Percentiles rank a stretch among this genome's conserved stretches.
phyloP scores from a whole-genome alignment of 2,888 invertebrate species.

The Andricus quercusramuli region DNA sequence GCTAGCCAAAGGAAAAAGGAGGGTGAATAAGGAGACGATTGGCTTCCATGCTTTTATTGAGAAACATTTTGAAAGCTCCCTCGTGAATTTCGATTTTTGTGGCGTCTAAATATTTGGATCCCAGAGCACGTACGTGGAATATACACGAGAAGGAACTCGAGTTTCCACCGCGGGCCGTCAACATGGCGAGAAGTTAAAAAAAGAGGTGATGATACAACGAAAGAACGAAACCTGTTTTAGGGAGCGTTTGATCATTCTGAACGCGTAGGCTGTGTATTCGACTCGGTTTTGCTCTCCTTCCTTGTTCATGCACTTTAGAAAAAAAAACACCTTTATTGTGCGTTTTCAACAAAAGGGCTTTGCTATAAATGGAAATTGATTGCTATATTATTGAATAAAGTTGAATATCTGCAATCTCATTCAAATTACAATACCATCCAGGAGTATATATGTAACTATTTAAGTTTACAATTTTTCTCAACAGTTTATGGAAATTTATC shows the following conservation, averaged over 20 bases:
- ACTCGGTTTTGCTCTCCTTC: slow-evolving; percentile 13
- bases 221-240: slow-evolving; percentile 35
- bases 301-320: slow-evolving; percentile 1
- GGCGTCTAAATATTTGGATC: slow-evolving; percentile 33
- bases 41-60: slow-evolving; percentile 13
- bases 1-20: background rate
- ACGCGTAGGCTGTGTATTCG: slow-evolving; percentile 18
- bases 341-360: background rate
- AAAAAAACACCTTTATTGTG: background rate
- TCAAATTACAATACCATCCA: too few species aligned
- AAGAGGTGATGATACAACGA: slow-evolving; percentile 31
- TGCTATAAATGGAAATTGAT: background rate
- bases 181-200: slow-evolving; percentile 38
- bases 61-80: slow-evolving; percentile 13
- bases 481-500: too few species aligned
- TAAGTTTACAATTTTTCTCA: too few species aligned
- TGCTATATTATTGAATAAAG: background rate
- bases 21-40: background rate
- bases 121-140: slow-evolving; percentile 28
- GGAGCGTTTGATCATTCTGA: slow-evolving; percentile 37
- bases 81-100: slow-evolving; percentile 35
- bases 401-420: too few species aligned
- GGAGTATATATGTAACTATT: too few species aligned
- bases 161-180: slow-evolving; percentile 29
- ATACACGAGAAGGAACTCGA: slow-evolving; percentile 38